Base-by-base conservation (phyloP, 2,888 invertebrate species). In the Agrenia bidenticulata region DNA sequence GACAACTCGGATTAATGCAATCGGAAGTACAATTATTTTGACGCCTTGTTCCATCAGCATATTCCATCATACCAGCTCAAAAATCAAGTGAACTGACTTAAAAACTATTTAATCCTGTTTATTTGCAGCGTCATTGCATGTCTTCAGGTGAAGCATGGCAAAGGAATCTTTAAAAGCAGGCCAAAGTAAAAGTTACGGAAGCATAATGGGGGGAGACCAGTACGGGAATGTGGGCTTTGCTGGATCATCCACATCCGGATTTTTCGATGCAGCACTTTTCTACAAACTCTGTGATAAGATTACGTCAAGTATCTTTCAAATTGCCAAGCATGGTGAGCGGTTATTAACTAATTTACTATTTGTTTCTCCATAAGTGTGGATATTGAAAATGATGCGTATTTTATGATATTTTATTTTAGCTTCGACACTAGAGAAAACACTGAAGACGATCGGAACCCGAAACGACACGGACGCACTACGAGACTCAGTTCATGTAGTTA, bases 271-370 rank as follows among this genome's bases (percentile, higher is more conserved):
- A 15, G 55, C 66, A 2, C 66, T 80, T 85, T 91, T 74, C 37
- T 88, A 89, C 79, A 88, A 87, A 78, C 81, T 91, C 54, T 89
- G 89, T 78, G 92, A 92, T 79, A 87, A 87, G 77, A 89, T 92
- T 66, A 90, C 88, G 0, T 88, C 89, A 62, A 91, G 90, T 80
- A 87, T 92, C 61, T 89, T 87, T 78, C 85, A 87, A 0, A 88
- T 93, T 58, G 89, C 89, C 78, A 85, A 86, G 51, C 89, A 88
- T 70, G 85, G 88, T 79, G 85, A 86, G 76, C 83, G 84, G 15
- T n/a, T n/a, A n/a, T n/a, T n/a, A n/a, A n/a, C n/a, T n/a, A n/a
- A 61, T 24, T 13, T 19, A 15, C 24, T 15, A 50, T 50, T 13
- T 9, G n/a, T n/a, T 21, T 59, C n/a, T n/a, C n/a, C n/a, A n/a